Evolutionary conservation across 2,113 vertebrate species (phyloP).

Genomic region (Leucosticte australis): DNA sequence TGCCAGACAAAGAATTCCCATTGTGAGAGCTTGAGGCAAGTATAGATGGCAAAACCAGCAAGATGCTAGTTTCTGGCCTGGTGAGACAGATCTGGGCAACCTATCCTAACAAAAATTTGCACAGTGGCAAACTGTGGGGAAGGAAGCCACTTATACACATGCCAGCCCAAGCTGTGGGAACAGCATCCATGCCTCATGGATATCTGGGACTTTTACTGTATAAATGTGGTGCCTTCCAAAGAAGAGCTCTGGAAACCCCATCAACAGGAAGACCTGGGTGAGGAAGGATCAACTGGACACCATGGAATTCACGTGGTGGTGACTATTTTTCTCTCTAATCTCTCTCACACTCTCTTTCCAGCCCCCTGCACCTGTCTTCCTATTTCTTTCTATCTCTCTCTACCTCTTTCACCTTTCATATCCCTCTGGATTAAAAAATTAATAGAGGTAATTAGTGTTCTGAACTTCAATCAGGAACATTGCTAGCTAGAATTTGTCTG

Average conservation of each 20-base stretch:
- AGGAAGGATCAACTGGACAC: background rate
- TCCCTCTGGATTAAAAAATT: background rate
- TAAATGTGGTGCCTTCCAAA: background rate
- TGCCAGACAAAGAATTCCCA: background rate
- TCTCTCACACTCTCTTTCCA: background rate
- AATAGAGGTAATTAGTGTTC: background rate
- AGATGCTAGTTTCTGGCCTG: background rate
- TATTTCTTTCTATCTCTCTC: background rate
- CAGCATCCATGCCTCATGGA: too few species aligned
- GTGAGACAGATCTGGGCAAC: background rate
- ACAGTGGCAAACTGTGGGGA: background rate
- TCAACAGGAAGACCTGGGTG: fast-evolving
- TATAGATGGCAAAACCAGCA: background rate
- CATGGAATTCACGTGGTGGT: fast-evolving
- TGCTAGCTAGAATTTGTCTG: background rate
- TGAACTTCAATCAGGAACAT: background rate
- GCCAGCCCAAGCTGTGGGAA: background rate
- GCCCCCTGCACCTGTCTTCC: too few species aligned
- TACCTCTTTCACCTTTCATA: background rate
- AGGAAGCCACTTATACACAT: background rate
- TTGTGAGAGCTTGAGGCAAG: background rate
- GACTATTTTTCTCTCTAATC: background rate
- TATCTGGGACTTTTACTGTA: background rate
- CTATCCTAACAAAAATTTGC: fast-evolving
- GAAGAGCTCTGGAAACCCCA: background rate